Base-by-base conservation (phyloP, 2,113 vertebrate species). In the Vireo altiloquus region DNA sequence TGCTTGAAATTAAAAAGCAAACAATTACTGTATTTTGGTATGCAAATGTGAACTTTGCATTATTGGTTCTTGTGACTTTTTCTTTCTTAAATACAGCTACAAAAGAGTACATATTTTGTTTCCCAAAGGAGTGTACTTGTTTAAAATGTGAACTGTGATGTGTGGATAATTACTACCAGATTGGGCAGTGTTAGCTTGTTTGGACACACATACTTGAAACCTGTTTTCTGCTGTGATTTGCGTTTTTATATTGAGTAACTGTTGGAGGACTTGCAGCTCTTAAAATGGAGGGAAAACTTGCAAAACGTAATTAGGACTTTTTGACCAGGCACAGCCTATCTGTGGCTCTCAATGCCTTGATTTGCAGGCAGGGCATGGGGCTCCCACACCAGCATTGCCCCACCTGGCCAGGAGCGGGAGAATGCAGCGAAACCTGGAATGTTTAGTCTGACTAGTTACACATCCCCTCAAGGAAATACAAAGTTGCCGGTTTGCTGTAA, bases 171-270 rank as follows among this genome's bases (percentile, higher is more conserved):
- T 74, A 40, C 33, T 68, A 15, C 35, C 39, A 56, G 47, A 71
- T 59, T 69, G 78, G 74, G 24, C 5, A 7, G 11, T 15, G 33
- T 56, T 84, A 53, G 31, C 12, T 75, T 75, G 63, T 72, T 92
- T 82, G 54, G 66, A 60, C 22, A 49, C 0, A 0, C 5, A 5
- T 50, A 46, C 40, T 65, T 0, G 0, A 85, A 87, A 39, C 13
- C 7, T 0, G 0, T 9, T 30, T 89, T 84, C 35, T 96, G 83
- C 15, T 0, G 0, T 75, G 40, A 50, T 53, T 89, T 65, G 15
- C 9, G 64, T 11, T 92, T 91, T 76, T 30, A 13, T 50, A 4
- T 13, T 0, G 1, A n/a, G 17, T 57, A 64, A 30, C 24, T 82
- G 14, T 69, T 76, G 66, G 74, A 85, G 42, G 50, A 60, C 39